Conservation (phyloP, 2,113 vertebrate species). For the Lepidiolamprologus cunningtoni region DNA sequence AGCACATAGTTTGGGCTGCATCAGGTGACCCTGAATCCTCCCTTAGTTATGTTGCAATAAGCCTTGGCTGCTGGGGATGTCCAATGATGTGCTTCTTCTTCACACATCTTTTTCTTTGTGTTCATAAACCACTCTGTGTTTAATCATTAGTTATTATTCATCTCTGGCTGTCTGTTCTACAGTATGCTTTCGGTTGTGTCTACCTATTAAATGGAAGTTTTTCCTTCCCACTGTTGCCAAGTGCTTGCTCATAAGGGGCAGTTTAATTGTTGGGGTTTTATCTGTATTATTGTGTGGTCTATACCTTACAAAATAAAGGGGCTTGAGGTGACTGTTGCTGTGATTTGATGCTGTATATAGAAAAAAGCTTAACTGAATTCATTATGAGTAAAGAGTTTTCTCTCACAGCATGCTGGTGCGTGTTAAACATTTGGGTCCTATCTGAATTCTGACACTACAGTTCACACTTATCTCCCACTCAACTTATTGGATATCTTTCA, state of each 20-base stretch:
- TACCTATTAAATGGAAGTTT: fast-evolving
- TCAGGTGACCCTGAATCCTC: too few relatives aligned
- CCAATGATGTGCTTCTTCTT: not conserved
- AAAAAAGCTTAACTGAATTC: not conserved
- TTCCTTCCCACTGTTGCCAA: not conserved
- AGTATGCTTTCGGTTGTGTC: not conserved
- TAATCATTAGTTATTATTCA: not conserved
- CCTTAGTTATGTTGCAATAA: too few relatives aligned
- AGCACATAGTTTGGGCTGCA: too few relatives aligned
- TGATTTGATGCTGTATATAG: not conserved
- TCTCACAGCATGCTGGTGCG: not conserved
- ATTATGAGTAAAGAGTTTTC: not conserved
- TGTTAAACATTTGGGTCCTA: not conserved
- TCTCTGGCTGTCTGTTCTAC: not conserved
- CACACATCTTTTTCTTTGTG: not conserved
- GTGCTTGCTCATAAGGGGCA: not conserved
- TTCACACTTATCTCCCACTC: not conserved
- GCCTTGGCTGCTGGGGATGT: too few relatives aligned
- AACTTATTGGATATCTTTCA: not conserved
- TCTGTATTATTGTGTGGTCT: not conserved
- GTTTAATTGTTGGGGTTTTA: not conserved
- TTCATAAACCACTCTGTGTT: not conserved
- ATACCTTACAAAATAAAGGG: not conserved
- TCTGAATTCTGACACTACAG: not conserved
- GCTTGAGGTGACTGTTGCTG: not conserved